Evolutionary conservation across 2,888 invertebrate species (phyloP).

Genomic region (Heliconius cydno): DNA sequence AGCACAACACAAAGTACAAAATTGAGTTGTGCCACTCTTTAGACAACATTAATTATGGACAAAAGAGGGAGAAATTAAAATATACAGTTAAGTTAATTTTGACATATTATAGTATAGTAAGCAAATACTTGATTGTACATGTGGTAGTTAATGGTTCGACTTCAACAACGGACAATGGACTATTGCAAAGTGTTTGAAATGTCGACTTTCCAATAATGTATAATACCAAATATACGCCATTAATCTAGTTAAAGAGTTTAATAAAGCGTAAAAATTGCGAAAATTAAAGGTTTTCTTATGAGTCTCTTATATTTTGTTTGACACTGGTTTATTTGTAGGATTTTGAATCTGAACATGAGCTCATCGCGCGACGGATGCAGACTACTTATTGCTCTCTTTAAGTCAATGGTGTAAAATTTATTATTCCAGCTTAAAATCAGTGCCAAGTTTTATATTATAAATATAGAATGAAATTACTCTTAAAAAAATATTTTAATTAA

Average conservation of each 20-base stretch:
- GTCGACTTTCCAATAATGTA: no score
- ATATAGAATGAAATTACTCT: neutral
- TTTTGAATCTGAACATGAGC: constrained; percentile 24
- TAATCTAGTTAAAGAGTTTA: no score
- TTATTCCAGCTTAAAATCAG: constrained; percentile 8
- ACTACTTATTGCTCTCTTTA: constrained; percentile 19
- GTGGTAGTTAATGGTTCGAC: neutral
- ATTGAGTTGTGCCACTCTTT: neutral
- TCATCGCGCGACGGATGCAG: constrained; percentile 22
- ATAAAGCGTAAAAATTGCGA: no score
- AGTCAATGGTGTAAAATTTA: constrained; percentile 14
- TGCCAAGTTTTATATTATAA: constrained; percentile 8
- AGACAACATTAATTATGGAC: neutral
- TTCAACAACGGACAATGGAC: neutral
- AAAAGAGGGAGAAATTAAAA: neutral
- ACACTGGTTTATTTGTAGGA: constrained; percentile 15
- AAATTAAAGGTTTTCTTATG: no score
- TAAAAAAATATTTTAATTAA: neutral
- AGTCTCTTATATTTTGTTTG: constrained; percentile 3
- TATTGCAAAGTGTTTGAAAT: no score
- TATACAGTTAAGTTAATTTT: neutral
- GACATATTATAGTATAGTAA: neutral
- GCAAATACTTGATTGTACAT: neutral
- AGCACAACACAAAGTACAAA: neutral
- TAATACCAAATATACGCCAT: no score